phyloP scores from a whole-genome alignment of 2,888 invertebrate genomes.

The Scaptomyza polygonia region DNA sequence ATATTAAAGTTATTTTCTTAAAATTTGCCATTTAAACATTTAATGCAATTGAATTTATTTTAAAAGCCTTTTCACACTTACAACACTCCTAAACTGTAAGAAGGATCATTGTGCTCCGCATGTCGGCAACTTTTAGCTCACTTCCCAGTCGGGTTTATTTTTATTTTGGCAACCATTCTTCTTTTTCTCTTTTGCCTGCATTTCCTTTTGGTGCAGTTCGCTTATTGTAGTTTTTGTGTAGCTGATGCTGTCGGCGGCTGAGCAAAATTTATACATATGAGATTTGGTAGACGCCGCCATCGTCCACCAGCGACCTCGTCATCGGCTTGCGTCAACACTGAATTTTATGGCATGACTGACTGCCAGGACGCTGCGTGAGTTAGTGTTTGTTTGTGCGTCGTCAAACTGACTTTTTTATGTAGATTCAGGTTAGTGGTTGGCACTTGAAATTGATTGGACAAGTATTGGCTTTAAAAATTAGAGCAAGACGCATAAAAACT shows the following conservation, averaged over 20 bases:
- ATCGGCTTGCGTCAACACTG: slow-evolving; percentile 63
- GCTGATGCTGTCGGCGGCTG: slow-evolving; percentile 22
- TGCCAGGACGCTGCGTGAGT: slow-evolving; percentile 19
- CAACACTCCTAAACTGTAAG: not conserved
- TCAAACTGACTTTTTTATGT: slow-evolving; percentile 59
- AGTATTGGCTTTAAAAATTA: slow-evolving; percentile 75
- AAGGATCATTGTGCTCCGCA: slow-evolving; percentile 28
- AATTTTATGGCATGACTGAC: slow-evolving; percentile 60
- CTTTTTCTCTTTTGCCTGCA: slow-evolving; percentile 42
- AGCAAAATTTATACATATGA: slow-evolving; percentile 59
- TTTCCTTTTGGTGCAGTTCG: slow-evolving; percentile 57
- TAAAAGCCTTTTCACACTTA: not conserved
- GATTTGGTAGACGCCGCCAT: slow-evolving; percentile 23
- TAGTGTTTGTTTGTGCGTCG: slow-evolving; percentile 11
- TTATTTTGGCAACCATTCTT: slow-evolving; percentile 44
- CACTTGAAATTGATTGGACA: slow-evolving; percentile 77
- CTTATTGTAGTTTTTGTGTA: slow-evolving; percentile 25
- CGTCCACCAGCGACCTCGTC: slow-evolving; percentile 27
- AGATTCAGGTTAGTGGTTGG: slow-evolving; percentile 66
- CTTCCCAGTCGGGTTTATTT: slow-evolving; percentile 21
- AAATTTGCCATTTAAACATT: no score
- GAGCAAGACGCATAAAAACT: slow-evolving; percentile 69
- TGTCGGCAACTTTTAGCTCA: slow-evolving; percentile 32
- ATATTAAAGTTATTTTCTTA: no score
- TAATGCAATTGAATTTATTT: slow-evolving; percentile 17